Conservation (phyloP, 2,113 vertebrate genomes). For the Lucifuga dentata region DNA sequence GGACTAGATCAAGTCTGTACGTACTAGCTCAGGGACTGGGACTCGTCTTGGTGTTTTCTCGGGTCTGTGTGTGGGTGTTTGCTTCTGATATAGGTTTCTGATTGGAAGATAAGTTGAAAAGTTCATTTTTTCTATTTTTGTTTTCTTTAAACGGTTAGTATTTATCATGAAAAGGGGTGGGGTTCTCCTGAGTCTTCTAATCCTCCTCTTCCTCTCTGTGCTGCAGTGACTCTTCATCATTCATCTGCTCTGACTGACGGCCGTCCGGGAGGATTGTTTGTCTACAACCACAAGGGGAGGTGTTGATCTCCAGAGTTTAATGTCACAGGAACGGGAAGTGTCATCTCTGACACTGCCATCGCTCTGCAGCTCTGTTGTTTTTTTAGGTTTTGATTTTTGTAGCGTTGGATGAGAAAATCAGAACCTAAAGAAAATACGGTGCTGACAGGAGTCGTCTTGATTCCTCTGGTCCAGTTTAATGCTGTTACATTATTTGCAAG, state of each 20-base stretch:
- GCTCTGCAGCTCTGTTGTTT: slow-evolving; percentile 78
- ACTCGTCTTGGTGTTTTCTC: too few relatives aligned
- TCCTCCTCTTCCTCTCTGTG: not conserved
- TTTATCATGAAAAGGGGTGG: too few relatives aligned
- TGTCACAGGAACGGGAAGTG: slow-evolving; percentile 16
- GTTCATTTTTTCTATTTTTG: too few relatives aligned
- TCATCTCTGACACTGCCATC: not conserved
- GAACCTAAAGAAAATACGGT: slow-evolving; percentile 82
- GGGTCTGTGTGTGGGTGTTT: too few relatives aligned
- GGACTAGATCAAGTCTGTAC: too few relatives aligned
- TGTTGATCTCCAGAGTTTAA: slow-evolving; percentile 93
- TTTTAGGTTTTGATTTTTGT: slow-evolving; percentile 87
- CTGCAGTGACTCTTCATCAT: slow-evolving; percentile 6
- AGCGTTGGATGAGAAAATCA: slow-evolving; percentile 75
- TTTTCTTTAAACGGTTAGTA: too few relatives aligned
- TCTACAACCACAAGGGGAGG: slow-evolving; percentile 94
- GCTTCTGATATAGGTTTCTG: too few relatives aligned
- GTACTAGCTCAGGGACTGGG: too few relatives aligned
- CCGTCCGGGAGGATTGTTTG: slow-evolving; percentile 88
- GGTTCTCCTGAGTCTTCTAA: too few relatives aligned
- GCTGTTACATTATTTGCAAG: too few relatives aligned
- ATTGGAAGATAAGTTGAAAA: too few relatives aligned
- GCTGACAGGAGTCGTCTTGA: slow-evolving; percentile 42
- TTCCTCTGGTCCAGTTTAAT: too few relatives aligned
- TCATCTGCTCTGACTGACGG: slow-evolving; percentile 12